Base-by-base conservation (phyloP, 2,888 invertebrate genomes). In the Eilema caniola region DNA sequence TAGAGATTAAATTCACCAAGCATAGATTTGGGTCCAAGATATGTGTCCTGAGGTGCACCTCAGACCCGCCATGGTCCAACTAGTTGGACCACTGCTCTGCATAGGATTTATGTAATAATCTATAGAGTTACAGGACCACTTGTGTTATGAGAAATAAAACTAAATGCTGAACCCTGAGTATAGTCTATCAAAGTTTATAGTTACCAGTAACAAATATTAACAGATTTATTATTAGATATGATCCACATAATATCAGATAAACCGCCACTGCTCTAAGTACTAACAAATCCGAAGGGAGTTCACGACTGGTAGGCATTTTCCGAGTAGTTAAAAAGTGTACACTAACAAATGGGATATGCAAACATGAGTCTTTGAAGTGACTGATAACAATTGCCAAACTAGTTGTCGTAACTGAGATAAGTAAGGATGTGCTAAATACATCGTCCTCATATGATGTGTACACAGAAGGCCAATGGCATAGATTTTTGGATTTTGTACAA, bases 341-440 rank as follows among this genome's bases (percentile, higher is more conserved):
- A 63, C 31, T 73, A 56, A 41, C 33, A 72, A 74, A 71, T 71
- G 73, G 60, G 77, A 72, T 75, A 70, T 73, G 72, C 64, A 82
- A 72, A 82, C 74, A 83, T 74, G 62, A 72, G 72, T 72, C 61
- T 72, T n/a, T 37, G 47, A 14, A 33, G 11, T 77, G 77, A 78
- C 78, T 81, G 82, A 82, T 83, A 82, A 76, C 63, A 66, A 41
- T 37, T 28, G 53, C 53, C 70, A 74, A 73, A 66, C 66, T 73
- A 69, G 78, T 72, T 63, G n/a, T 53, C 31, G 28, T 53, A 4
- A 56, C 25, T 33, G 14, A 79, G 74, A 77, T 72, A 81, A 73
- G 62, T 62, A 60, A 71, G 37, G 70, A 74, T 72, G 73, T 75
- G 72, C 70, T 76, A 75, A 76, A 70, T 67, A 66, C 31, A 57